Percentiles rank a stretch among this genome's conserved stretches.
Conservation (phyloP, 2,113 vertebrate species). For the Tamias sibiricus region DNA sequence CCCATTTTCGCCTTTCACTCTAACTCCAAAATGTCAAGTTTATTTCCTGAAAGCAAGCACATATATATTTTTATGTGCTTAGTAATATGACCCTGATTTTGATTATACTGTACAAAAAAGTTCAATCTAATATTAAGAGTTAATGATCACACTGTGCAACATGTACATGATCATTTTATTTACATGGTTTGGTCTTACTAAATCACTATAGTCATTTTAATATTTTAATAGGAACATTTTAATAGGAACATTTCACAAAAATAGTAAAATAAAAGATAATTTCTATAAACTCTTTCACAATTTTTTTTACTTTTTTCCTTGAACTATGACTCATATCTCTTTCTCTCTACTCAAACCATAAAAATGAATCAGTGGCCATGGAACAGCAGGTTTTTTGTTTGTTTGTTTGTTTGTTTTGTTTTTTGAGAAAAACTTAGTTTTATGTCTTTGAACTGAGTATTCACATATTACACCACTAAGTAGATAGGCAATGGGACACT, state of each 20-base stretch:
- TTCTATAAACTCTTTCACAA: neutral
- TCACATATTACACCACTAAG: neutral
- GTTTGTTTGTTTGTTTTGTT: no score
- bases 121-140: neutral
- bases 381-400: neutral
- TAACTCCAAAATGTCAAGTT: conserved; percentile 22
- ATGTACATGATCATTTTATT: neutral
- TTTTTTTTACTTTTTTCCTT: neutral
- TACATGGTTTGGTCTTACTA: conserved; percentile 17
- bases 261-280: neutral
- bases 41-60: neutral
- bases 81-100: neutral
- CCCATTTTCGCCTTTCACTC: conserved; percentile 43
- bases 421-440: neutral
- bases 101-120: neutral
- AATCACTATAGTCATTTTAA: neutral
- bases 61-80: neutral
- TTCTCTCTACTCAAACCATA: neutral
- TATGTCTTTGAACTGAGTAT: neutral
- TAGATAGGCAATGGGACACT: neutral
- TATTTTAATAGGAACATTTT: neutral
- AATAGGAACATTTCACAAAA: neutral
- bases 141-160: neutral
- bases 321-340: neutral
- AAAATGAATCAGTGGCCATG: neutral